Conservation (phyloP, 2,888 invertebrate species). For the Calephelis perditalis region DNA sequence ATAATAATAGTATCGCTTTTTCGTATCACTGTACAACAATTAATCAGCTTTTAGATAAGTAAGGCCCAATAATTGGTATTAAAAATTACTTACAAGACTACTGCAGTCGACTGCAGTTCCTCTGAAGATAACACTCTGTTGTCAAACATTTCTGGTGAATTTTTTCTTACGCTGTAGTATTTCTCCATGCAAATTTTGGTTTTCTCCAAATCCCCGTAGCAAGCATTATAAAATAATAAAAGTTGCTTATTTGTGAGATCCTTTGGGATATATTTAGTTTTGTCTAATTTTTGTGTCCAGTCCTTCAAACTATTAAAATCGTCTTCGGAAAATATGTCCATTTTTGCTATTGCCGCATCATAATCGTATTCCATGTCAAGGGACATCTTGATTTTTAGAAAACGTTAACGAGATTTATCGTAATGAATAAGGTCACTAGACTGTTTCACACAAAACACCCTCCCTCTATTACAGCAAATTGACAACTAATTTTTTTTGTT, state of each 20-base stretch:
- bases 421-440: constrained; percentile 42
- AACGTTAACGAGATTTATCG: constrained; percentile 37
- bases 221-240: constrained; percentile 81
- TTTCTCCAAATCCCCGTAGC: constrained; percentile 77
- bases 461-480: constrained; percentile 35
- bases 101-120: constrained; percentile 62
- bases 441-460: constrained; percentile 35
- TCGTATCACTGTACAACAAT: no score
- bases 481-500: constrained; percentile 45
- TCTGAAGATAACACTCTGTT: constrained; percentile 73
- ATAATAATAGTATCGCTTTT: no score
- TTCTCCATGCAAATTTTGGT: constrained; percentile 80
- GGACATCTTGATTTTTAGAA: constrained; percentile 45
- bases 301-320: constrained; percentile 62
- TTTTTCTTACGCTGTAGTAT: constrained; percentile 78
- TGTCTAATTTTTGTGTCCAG: constrained; percentile 70
- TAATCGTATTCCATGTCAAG: constrained; percentile 66
- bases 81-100: constrained; percentile 71
- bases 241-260: constrained; percentile 79
- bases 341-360: constrained; percentile 53
- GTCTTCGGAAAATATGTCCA: constrained; percentile 70
- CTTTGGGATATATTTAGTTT: constrained; percentile 69
- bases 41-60: no score
- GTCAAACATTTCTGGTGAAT: constrained; percentile 80
- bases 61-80: neutral